Evolutionary conservation across 2,113 vertebrate genomes (phyloP), one percentile per base, ranked within the genome.

Genomic region (Lepus timidus): DNA sequence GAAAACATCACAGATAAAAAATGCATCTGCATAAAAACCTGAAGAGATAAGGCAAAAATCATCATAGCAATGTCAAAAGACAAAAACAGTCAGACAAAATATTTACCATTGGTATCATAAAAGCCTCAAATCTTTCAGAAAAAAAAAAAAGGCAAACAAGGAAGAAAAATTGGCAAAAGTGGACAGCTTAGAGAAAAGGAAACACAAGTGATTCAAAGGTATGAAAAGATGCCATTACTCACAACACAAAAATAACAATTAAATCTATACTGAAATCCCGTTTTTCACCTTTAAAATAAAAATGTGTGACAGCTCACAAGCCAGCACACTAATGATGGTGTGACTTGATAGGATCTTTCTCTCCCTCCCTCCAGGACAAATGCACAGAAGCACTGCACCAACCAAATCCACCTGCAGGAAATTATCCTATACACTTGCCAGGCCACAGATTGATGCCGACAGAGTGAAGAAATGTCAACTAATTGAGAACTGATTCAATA

Each of bases 271-370:
- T 71, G 52, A 93, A 93, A 83, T 96, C 44, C 16, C n/a, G 58
- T 22, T 92, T 85, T 82, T 82, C 16, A 85, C 44, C 29, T 67
- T 94, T 83, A 33, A 70, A 29, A 90, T 87, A 39, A 80, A 94
- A 94, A 90, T 31, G 11, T 61, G 29, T 51, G 16, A 12, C 71
- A 78, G 74, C 16, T 73, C 8, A 44, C 44, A 44, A 44, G 11
- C 80, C 61, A 81, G 14, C 52, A 22, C 31, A 61, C 51, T 52
- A 4, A 67, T 62, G 61, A 49, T 12, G 74, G 25, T 36, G 11
- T 23, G 64, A 75, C 33, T 3, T 51, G 52, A 33, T 11, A 93
- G 61, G 29, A 14, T 81, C 6, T 27, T 39, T 23, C 44, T 8
- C 44, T 44, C 44, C 44, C 44, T 44, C 44, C 44, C 75, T 27